Percentiles rank a stretch among this genome's conserved stretches.
Conservation (phyloP, 1,140 invertebrate species). For the Caenorhabditis elegans region WBcel235 BX284604.4:15617501-15618000, state of each 20-base stretch:
- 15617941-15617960: no score
- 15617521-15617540: no score
- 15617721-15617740: no score
- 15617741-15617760: background rate
- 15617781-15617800: background rate
- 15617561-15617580: no score
- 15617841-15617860: background rate
- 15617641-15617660: background rate
- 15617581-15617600: background rate
- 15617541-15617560: no score
- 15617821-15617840: background rate
- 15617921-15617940: no score
- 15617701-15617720: background rate
- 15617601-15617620: background rate
- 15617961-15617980: no score
- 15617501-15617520: no score
- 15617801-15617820: background rate
- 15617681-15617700: background rate
- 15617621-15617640: background rate
- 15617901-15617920: slow-evolving; percentile 8
- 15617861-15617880: background rate
- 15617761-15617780: background rate
- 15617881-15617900: background rate
- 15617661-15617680: no score
- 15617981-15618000: no score